These are phyloP conservation scores for Podarcis lilfordi DNA, from an alignment of 2,797 vertebrate species.

Conservation along the genomic window DNA sequence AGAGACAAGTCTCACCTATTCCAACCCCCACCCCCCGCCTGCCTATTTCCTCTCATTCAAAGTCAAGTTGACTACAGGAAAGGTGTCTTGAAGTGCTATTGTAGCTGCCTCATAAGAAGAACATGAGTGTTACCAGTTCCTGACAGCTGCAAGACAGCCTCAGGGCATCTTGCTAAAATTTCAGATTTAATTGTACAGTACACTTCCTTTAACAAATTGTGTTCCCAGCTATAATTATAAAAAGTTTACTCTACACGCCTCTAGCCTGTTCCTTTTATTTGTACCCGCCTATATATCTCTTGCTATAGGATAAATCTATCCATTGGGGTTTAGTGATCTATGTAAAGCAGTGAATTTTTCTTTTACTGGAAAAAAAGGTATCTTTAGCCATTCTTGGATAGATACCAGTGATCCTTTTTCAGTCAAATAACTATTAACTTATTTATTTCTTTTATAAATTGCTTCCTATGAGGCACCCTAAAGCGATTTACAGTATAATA, in stretches of 20 bases:
- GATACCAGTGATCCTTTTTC: not conserved
- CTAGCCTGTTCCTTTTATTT: constrained; percentile 77
- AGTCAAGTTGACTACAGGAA: constrained; percentile 37
- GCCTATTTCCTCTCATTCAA: constrained; percentile 50
- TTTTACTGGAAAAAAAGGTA: constrained; percentile 18
- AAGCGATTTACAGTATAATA: too few relatives aligned
- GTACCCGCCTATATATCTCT: constrained; percentile 70
- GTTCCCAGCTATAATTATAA: constrained; percentile 80
- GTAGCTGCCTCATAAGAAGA: constrained; percentile 70
- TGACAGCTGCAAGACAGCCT: constrained; percentile 83
- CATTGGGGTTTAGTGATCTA: constrained; percentile 59
- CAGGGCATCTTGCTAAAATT: constrained; percentile 83
- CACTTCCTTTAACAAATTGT: constrained; percentile 83
- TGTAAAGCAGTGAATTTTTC: constrained; percentile 50
- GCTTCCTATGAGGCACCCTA: too few relatives aligned
- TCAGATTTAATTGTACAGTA: constrained; percentile 85
- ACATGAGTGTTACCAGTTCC: constrained; percentile 71
- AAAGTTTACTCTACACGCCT: constrained; percentile 75
- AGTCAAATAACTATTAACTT: not conserved
- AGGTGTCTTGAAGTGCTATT: constrained; percentile 58
- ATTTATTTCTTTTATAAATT: too few relatives aligned
- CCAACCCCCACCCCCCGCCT: not conserved
- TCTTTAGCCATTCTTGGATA: constrained; percentile 5
- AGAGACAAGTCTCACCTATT: not conserved
- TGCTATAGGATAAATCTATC: constrained; percentile 73